phyloP scores from a whole-genome alignment of 64 coral and sea anemone genomes.

The Platygyra sinensis region DNA sequence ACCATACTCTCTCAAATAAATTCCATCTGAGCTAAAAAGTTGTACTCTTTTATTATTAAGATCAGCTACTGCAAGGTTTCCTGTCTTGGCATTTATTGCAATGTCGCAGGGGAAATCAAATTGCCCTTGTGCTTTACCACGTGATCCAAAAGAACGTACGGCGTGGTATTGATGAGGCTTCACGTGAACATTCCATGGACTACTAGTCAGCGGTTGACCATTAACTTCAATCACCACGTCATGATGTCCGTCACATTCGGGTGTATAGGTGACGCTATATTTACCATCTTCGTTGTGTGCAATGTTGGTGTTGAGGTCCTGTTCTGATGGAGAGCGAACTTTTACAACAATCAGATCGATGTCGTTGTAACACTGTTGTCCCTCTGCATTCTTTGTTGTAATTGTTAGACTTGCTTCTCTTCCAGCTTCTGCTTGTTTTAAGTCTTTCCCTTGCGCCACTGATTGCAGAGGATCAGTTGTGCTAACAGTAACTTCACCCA shows the following conservation, averaged over 20 bases:
- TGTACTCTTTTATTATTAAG: no score
- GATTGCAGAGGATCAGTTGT: background rate
- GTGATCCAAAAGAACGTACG: background rate
- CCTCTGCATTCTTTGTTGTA: conserved; percentile 11
- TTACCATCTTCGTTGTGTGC: background rate
- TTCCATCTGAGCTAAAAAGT: no score
- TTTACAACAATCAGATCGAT: background rate
- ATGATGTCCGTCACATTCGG: background rate
- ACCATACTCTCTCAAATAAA: no score
- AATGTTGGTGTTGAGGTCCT: background rate
- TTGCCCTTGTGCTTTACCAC: background rate
- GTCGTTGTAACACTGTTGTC: background rate
- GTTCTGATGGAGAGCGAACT: background rate
- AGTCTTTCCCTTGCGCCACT: background rate
- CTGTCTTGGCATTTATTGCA: conserved; percentile 1
- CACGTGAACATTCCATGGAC: background rate
- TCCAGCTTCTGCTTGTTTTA: background rate
- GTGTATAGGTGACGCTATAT: background rate
- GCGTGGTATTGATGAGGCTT: background rate
- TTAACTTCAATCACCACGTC: no score
- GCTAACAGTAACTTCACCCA: background rate
- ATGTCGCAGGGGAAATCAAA: background rate
- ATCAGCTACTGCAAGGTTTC: conserved; percentile 12
- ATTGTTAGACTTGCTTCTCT: background rate
- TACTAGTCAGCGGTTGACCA: conserved; percentile 5